Base-by-base conservation (phyloP, 2,888 invertebrate species). In the Augiades crinisus region DNA sequence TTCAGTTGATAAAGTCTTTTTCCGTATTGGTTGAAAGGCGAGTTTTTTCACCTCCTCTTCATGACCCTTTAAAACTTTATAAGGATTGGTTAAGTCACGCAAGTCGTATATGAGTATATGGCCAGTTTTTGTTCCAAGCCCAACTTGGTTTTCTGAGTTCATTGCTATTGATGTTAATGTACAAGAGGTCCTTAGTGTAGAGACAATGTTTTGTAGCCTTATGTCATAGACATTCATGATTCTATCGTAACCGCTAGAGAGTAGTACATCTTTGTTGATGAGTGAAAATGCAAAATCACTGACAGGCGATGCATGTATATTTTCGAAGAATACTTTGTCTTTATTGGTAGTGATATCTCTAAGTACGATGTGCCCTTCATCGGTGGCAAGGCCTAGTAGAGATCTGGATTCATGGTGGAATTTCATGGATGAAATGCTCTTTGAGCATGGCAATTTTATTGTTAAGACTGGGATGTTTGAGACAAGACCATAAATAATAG, bases 271-370 rank as follows among this genome's bases (percentile, higher is more conserved):
- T 56, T 81, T 78, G 61, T 91, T 91, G 6, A 91, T 78, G 0
- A 91, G 84, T 0, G 92, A 92, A 70, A 88, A 92, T 22, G 84
- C 75, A 52, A 92, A 78, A 59, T 91, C 90, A 58, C 91, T 91
- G n/a, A 92, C 90, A 1, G 91, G 90, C 2, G 92, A 91, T 12
- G 89, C 88, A 62, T 92, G 92, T 4, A 90, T 82, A 62, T 86
- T 84, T 62, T 88, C 84, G 74, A 87, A 85, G 54, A 75, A 78
- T 5, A 72, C 81, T 70, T 81, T 88, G 53, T 90, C 89, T 65
- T 85, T 90, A 55, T 89, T 87, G 1, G 81, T 81, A 8, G 78
- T 78, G 21, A 90, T 74, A 56, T 90, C 90, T 59, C 83, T 72
- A 5, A 90, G 65, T 6, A 87, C 67, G 16, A 90, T 72, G 64